phyloP scores from a whole-genome alignment of 2,797 vertebrate genomes.

The Anguilla obscura region DNA sequence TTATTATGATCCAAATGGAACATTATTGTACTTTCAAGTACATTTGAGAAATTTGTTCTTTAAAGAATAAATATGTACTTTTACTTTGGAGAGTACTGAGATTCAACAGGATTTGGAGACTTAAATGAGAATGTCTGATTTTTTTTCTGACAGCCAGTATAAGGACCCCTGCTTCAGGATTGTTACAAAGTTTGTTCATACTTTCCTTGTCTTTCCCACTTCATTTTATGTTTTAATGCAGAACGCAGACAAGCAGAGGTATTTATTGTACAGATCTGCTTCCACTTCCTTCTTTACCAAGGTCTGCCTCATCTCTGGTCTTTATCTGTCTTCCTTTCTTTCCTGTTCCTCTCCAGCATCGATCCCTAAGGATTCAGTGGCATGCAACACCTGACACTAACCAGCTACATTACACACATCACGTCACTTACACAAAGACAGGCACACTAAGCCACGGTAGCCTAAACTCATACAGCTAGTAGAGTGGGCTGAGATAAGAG shows the following conservation, averaged over 20 bases:
- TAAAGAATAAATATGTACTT: no score
- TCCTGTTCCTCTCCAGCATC: background rate
- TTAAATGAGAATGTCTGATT: background rate
- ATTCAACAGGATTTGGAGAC: background rate
- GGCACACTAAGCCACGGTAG: background rate
- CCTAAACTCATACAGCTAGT: background rate
- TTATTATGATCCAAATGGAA: no score
- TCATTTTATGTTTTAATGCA: background rate
- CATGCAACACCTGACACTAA: background rate
- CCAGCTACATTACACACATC: slow-evolving; percentile 10
- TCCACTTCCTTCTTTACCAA: slow-evolving; percentile 1
- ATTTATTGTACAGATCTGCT: background rate
- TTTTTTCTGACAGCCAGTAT: background rate
- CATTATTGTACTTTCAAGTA: no score
- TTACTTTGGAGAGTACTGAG: no score
- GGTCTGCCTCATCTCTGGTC: background rate
- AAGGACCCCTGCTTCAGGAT: background rate
- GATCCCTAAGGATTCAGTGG: background rate
- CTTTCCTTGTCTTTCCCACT: background rate
- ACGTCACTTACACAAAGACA: background rate
- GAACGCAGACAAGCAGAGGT: background rate
- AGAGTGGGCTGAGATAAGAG: background rate
- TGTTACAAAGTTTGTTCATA: background rate
- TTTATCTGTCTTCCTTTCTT: background rate
- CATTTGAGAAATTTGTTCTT: no score